Evolutionary conservation across 2,888 invertebrate species (phyloP).

Genomic region (Deilephila elpenor): DNA sequence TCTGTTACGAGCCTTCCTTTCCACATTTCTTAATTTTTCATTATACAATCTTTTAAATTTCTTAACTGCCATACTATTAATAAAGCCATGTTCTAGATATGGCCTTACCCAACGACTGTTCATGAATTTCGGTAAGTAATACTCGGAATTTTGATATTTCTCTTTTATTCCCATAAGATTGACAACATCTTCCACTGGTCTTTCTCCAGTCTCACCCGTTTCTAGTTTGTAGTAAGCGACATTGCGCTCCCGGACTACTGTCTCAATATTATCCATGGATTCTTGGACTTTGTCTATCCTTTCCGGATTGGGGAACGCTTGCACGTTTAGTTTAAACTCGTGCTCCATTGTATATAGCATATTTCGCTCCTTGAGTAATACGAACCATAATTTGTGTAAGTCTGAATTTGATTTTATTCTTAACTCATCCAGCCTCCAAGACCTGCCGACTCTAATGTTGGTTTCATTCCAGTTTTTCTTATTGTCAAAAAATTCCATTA

Average conservation of each 20-base stretch:
- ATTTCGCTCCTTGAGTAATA: constrained; percentile 96
- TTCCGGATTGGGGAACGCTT: constrained; percentile 95
- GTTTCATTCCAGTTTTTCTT: constrained; percentile 92
- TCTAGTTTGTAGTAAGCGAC: constrained; percentile 95
- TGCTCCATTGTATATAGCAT: constrained; percentile 99
- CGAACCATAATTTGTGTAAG: constrained; percentile 97
- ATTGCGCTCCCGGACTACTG: constrained; percentile 96
- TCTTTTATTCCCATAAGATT: constrained; percentile 86
- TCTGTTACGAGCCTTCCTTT: constrained; percentile 85
- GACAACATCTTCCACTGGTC: constrained; percentile 85
- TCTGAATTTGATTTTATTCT: constrained; percentile 97
- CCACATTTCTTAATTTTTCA: constrained; percentile 86
- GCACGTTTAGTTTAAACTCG: constrained; percentile 87
- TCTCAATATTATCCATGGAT: constrained; percentile 97
- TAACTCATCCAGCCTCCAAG: constrained; percentile 95
- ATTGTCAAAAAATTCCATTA: constrained; percentile 96
- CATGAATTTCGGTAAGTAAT: constrained; percentile 87
- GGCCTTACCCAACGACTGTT: constrained; percentile 87
- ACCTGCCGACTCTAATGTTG: constrained; percentile 91
- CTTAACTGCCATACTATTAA: constrained; percentile 85
- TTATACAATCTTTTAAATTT: constrained; percentile 84
- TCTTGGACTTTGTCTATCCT: constrained; percentile 96
- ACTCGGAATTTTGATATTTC: constrained; percentile 85
- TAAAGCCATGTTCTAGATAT: constrained; percentile 81
- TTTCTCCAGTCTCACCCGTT: constrained; percentile 93